Percentiles rank a stretch among this genome's conserved stretches.
Conservation (phyloP, 1,140 invertebrate genomes). For the Arion vulgaris region DNA sequence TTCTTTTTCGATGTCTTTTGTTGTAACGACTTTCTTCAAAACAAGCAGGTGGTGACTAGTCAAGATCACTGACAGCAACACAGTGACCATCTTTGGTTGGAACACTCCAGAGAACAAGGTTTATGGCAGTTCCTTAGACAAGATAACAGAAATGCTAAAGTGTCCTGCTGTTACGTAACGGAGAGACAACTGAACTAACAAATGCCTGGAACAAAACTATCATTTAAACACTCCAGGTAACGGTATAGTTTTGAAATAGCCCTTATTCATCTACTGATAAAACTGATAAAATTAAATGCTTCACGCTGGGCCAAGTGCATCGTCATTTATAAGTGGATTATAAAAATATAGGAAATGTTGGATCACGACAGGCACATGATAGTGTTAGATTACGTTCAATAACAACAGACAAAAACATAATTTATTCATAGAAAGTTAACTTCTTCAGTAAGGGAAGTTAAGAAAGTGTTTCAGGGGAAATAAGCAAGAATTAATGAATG, state of each 20-base stretch:
- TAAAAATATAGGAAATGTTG: too few species aligned
- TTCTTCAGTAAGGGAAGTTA: too few species aligned
- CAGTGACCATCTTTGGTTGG: background rate
- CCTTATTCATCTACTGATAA: background rate
- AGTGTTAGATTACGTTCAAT: too few species aligned
- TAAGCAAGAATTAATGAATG: too few species aligned
- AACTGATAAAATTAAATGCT: too few species aligned
- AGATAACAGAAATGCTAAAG: background rate
- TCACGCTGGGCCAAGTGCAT: background rate
- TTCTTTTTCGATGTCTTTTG: background rate
- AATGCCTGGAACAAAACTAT: background rate
- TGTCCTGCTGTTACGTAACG: background rate
- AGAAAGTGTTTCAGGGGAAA: too few species aligned
- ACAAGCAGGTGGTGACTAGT: background rate
- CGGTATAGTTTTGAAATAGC: background rate
- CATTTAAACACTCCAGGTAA: background rate
- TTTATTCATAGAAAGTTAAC: too few species aligned
- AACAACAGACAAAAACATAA: too few species aligned
- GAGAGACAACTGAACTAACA: background rate
- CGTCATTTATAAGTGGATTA: too few species aligned
- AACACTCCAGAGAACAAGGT: background rate
- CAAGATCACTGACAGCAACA: background rate
- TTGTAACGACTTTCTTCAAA: background rate
- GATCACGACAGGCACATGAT: too few species aligned
- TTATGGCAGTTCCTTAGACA: background rate